These are phyloP conservation scores for Brachyopa scutellaris DNA, from an alignment of 2,888 invertebrate genomes.

Conservation along the genomic window DNA sequence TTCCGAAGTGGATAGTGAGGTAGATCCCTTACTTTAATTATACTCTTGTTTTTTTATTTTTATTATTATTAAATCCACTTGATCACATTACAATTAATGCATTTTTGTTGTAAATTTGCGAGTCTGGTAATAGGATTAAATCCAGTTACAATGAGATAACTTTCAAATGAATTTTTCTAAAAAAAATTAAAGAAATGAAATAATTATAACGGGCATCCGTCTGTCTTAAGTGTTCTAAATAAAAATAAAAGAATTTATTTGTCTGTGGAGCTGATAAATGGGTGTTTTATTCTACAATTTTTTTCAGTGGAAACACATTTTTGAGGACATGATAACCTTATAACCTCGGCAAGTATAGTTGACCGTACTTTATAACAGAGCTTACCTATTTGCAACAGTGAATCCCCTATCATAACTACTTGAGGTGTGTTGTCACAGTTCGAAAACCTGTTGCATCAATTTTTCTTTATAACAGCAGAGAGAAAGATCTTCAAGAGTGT, in stretches of 20 bases:
- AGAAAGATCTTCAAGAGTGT: too few relatives aligned
- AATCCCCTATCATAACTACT: too few relatives aligned
- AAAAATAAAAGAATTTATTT: conserved; percentile 56
- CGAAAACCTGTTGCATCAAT: too few relatives aligned
- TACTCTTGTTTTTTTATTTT: conserved; percentile 27
- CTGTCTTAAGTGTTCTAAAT: conserved; percentile 63
- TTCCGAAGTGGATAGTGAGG: conserved; percentile 23
- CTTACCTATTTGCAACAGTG: too few relatives aligned
- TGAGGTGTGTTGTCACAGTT: too few relatives aligned
- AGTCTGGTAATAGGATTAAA: conserved; percentile 38
- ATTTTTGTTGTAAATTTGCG: conserved; percentile 41
- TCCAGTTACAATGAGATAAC: conserved; percentile 23
- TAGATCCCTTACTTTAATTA: not conserved
- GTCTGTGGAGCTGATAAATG: conserved; percentile 27
- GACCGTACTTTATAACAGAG: too few relatives aligned
- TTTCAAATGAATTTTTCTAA: conserved; percentile 34
- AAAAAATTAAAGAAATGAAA: conserved; percentile 26
- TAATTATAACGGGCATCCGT: conserved; percentile 48
- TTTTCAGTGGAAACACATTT: too few relatives aligned
- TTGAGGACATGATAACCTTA: too few relatives aligned
- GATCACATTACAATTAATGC: conserved; percentile 57
- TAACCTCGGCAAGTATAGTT: too few relatives aligned
- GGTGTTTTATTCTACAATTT: not conserved
- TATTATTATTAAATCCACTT: conserved; percentile 36
- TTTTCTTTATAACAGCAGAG: too few relatives aligned